These are phyloP conservation scores for Boleophthalmus pectinirostris DNA, from an alignment of 2,113 vertebrate genomes.

Conservation along the genomic window DNA sequence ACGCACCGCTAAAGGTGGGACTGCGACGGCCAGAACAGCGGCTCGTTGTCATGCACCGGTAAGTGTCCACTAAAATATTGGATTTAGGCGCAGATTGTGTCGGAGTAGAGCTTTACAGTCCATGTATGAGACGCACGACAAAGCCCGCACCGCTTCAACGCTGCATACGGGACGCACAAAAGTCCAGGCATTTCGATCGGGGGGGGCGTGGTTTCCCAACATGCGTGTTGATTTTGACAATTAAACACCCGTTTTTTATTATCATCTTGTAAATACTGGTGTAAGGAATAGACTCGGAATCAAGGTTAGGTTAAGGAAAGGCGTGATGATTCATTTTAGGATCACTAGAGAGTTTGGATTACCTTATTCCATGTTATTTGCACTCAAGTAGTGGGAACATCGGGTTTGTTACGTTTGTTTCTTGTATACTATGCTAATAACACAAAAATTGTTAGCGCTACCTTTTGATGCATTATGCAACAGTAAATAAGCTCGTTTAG, in stretches of 20 bases:
- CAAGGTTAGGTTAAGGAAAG: not conserved
- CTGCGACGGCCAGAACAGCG: conserved; percentile 33
- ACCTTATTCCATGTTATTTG: not conserved
- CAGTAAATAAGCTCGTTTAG: not conserved
- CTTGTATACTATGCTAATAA: not conserved
- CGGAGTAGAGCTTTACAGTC: not conserved
- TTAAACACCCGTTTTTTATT: not conserved
- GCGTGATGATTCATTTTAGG: not conserved
- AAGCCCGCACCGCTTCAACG: conserved; percentile 57
- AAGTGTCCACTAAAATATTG: conserved; percentile 24
- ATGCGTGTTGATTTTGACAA: not conserved
- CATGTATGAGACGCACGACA: conserved; percentile 58
- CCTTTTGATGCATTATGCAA: not conserved
- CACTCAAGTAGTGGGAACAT: not conserved
- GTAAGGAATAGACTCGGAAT: not conserved
- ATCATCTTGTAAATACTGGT: not conserved
- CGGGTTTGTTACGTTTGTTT: too few relatives aligned
- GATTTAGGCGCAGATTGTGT: not conserved
- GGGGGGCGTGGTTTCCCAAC: not conserved
- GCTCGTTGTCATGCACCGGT: conserved; percentile 77
- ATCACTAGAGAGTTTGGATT: not conserved
- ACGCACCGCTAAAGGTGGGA: conserved; percentile 47
- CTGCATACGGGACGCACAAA: conserved; percentile 15
- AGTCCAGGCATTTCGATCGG: not conserved
- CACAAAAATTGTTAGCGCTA: not conserved